Conservation (phyloP, 2,113 vertebrate species). For the Cairina moschata region DNA sequence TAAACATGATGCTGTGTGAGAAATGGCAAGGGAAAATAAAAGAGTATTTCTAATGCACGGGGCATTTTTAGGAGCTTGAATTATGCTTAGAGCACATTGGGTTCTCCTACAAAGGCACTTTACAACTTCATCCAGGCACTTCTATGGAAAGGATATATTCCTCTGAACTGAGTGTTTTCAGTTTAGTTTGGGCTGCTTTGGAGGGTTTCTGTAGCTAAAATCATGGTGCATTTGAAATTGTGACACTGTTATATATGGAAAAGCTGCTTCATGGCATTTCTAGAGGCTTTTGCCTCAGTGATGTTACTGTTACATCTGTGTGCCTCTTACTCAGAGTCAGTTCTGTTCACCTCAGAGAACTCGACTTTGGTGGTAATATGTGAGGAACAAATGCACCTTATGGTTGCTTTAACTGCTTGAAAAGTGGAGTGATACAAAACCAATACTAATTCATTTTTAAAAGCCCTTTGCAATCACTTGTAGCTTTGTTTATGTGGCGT, state of each 20-base stretch:
- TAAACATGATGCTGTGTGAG: background rate
- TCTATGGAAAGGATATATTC: background rate
- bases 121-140: background rate
- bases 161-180: background rate
- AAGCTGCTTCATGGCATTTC: constrained; percentile 25
- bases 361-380: background rate
- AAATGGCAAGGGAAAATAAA: background rate
- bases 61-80: background rate
- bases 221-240: background rate
- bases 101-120: background rate
- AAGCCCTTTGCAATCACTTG: background rate
- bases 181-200: constrained; percentile 32
- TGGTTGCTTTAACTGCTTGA: background rate
- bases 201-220: constrained; percentile 15
- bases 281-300: constrained; percentile 36
- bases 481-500: background rate
- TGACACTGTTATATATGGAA: background rate
- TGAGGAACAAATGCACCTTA: background rate
- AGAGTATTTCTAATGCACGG: background rate
- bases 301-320: constrained; percentile 23
- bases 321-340: background rate
- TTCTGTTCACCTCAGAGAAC: background rate
- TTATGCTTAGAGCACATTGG: background rate
- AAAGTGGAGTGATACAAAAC: background rate
- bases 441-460: background rate